Evolutionary conservation across 2,113 vertebrate species (phyloP), one percentile per base, ranked within the genome.

Genomic region (Vidua chalybeata): DNA sequence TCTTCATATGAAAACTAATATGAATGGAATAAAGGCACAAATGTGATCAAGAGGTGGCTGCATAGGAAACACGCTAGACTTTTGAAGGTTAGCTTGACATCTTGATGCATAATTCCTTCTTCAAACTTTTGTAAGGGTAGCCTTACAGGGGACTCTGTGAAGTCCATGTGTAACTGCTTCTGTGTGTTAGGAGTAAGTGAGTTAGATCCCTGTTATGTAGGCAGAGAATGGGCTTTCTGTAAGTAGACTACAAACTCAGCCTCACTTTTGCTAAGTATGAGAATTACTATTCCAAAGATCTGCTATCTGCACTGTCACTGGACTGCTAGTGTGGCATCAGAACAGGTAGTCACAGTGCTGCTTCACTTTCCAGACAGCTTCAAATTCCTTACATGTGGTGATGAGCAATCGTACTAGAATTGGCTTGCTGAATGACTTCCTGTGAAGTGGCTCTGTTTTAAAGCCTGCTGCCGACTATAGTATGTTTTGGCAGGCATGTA

Each of bases 141-240:
- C 27, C 24, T 30, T 43, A 21, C 8, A 49, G 49, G 63, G 19
- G 22, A 28, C 24, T 66, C 9, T 3, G 14, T 72, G 45, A 64
- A 81, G 35, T 51, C 23, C 22, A 31, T 54, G 10, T 9, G 10
- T 51, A 33, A 17, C 37, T 63, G 18, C 4, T 17, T 11, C 31
- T 81, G 11, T 46, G 16, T 56, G 21, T 48, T 41, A 28, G 0
- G 10, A 58, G 5, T 39, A 35, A 54, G 7, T 0, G 1, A 2
- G 7, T 27, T 90, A n/a, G 39, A 28, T 20, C 2, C 2, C 2
- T 2, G 4, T 52, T 16, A 12, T 7, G 7, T 43, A 17, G 37
- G 16, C 43, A 73, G 80, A 59, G 24, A 71, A 27, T 1, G 5
- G 19, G 3, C 5, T 24, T 2, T 35, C 21, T 51, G 3, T 16